These are phyloP conservation scores for Drosophila pseudoananassae DNA, from an alignment of 1,140 invertebrate genomes.

Conservation along the genomic window DNA sequence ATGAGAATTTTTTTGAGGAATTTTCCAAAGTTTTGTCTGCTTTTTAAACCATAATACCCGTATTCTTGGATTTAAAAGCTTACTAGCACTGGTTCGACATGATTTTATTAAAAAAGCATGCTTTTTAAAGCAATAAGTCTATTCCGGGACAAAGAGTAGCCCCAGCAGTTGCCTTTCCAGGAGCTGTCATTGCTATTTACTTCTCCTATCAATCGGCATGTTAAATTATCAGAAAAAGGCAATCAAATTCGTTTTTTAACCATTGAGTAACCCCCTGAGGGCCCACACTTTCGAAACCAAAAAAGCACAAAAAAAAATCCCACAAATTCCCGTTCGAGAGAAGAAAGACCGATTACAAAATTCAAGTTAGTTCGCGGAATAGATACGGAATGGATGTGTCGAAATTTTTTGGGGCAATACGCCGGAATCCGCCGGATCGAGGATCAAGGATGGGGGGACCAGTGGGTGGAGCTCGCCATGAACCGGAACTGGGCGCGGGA, in stretches of 20 bases:
- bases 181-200: background rate
- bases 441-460: background rate
- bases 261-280: slow-evolving; percentile 2
- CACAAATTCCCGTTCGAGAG: slow-evolving; percentile 20
- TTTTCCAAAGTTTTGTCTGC: no score
- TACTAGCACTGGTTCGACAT: no score
- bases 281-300: slow-evolving; percentile 1
- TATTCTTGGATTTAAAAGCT: no score
- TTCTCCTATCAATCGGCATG: slow-evolving; percentile 23
- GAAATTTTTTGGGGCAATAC: background rate
- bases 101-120: no score
- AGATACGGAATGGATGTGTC: slow-evolving; percentile 8
- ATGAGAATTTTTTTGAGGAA: no score
- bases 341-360: background rate
- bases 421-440: background rate
- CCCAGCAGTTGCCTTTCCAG: background rate
- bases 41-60: background rate
- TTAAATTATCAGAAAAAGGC: slow-evolving; percentile 27
- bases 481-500: background rate
- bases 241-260: slow-evolving; percentile 33
- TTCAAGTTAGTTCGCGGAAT: background rate
- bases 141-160: background rate
- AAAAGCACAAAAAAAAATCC: background rate
- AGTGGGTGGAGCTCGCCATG: no score
- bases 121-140: background rate